phyloP scores from a whole-genome alignment of 2,888 invertebrate genomes.

The Tupiocoris notatus region DNA sequence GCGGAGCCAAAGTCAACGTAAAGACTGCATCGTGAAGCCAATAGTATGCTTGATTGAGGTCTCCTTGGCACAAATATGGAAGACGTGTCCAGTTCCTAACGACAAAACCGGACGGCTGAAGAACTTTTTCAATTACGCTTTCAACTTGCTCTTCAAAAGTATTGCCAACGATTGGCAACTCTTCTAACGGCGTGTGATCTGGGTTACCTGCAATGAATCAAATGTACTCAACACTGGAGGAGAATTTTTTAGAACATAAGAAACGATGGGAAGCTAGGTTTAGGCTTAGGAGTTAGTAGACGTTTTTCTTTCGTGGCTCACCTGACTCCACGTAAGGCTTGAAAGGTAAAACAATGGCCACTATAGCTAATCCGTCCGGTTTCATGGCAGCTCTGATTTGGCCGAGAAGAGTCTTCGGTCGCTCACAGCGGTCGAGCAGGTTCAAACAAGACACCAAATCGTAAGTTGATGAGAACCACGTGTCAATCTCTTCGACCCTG shows the following conservation, averaged over 20 bases:
- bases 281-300: too few relatives aligned
- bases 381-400: slow-evolving; percentile 71
- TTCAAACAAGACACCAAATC: slow-evolving; percentile 88
- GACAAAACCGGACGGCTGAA: slow-evolving; percentile 62
- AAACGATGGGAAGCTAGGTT: too few relatives aligned
- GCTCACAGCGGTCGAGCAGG: slow-evolving; percentile 88
- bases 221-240: too few relatives aligned
- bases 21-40: slow-evolving; percentile 90
- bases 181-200: slow-evolving; percentile 70
- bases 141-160: slow-evolving; percentile 78
- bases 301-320: too few relatives aligned
- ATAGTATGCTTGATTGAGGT: slow-evolving; percentile 85
- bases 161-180: slow-evolving; percentile 65
- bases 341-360: slow-evolving; percentile 93
- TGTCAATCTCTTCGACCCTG: slow-evolving; percentile 70
- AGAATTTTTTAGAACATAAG: too few relatives aligned
- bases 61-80: slow-evolving; percentile 96
- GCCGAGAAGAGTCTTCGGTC: slow-evolving; percentile 73
- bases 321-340: slow-evolving; percentile 90
- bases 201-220: slow-evolving; percentile 40
- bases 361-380: slow-evolving; percentile 70
- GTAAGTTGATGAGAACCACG: slow-evolving; percentile 55
- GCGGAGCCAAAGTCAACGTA: slow-evolving; percentile 59
- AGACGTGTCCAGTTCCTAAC: slow-evolving; percentile 83
- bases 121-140: slow-evolving; percentile 64